A percentile compares a stretch with the other conserved stretches of the same genome.
phyloP scores from a whole-genome alignment of 2,113 vertebrate genomes.

The Rhizomys pruinosus region DNA sequence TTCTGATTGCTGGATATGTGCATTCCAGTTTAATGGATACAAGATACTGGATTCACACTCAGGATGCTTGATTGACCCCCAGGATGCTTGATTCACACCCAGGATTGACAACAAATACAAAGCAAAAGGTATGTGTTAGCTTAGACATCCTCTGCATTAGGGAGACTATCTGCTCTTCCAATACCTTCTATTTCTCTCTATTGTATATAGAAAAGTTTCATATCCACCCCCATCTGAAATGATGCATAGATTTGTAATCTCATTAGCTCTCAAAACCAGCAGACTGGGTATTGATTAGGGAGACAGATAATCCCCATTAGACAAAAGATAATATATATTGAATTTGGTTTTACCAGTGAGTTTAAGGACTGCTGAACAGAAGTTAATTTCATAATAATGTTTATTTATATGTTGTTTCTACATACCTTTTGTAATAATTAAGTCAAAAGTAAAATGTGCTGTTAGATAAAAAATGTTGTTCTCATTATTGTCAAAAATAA shows the following conservation, averaged over 20 bases:
- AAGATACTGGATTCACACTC: not conserved
- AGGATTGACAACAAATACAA: not conserved
- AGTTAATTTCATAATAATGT: not conserved
- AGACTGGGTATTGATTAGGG: not conserved
- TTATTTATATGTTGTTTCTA: not conserved
- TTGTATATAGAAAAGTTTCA: not conserved
- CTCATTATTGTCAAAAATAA: not conserved
- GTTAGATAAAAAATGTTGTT: not conserved
- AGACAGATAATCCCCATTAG: not conserved
- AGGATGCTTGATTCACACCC: no score
- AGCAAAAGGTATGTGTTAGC: not conserved
- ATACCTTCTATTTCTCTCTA: not conserved
- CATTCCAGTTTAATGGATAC: not conserved
- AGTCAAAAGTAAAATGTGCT: constrained; percentile 22
- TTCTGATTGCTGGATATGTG: not conserved
- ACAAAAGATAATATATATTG: not conserved
- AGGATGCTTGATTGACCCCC: no score
- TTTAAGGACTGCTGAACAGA: not conserved
- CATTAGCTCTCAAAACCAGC: not conserved
- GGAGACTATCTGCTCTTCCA: not conserved
- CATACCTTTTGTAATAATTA: not conserved
- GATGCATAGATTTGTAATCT: not conserved
- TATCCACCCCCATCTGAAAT: not conserved
- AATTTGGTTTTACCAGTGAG: not conserved
- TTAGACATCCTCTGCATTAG: not conserved